Conservation (phyloP, 2,797 vertebrate genomes). For the Euthynnus affinis region DNA sequence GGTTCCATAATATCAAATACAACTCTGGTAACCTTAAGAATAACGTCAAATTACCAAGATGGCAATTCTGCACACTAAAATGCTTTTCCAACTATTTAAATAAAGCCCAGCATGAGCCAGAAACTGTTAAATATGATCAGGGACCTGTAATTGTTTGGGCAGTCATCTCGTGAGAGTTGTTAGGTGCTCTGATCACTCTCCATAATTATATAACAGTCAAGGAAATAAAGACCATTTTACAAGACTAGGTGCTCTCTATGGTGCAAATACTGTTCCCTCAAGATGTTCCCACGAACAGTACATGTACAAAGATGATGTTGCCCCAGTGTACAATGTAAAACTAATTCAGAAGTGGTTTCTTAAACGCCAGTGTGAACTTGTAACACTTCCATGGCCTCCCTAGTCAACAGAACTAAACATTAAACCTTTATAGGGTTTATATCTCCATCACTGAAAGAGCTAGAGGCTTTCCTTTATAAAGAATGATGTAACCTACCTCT, state of each 20-base stretch:
- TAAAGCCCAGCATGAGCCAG: neutral
- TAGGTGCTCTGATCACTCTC: conserved; percentile 37
- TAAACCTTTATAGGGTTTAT: conserved; percentile 3
- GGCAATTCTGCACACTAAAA: neutral
- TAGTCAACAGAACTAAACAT: conserved; percentile 1
- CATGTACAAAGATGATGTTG: conserved; percentile 2
- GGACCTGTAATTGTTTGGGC: conserved; percentile 31
- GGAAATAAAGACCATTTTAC: conserved; percentile 38
- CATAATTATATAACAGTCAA: conserved; percentile 17
- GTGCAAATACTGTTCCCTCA: conserved; percentile 30
- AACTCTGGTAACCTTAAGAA: conserved; percentile 17
- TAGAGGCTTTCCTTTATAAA: conserved; percentile 12
- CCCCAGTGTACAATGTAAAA: conserved; percentile 22
- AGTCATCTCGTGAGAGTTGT: conserved; percentile 19
- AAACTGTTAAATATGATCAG: conserved; percentile 9
- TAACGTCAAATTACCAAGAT: conserved; percentile 19
- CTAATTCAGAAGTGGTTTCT: conserved; percentile 17
- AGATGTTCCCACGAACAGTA: conserved; percentile 1
- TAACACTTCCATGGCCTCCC: neutral
- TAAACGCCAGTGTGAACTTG: conserved; percentile 6
- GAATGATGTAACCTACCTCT: conserved; percentile 11
- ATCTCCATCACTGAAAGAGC: neutral
- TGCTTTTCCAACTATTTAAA: conserved; percentile 19
- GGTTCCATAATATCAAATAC: conserved; percentile 25
- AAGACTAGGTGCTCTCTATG: conserved; percentile 25